phyloP scores from a whole-genome alignment of 2,113 vertebrate genomes.

The Ictalurus furcatus region DNA sequence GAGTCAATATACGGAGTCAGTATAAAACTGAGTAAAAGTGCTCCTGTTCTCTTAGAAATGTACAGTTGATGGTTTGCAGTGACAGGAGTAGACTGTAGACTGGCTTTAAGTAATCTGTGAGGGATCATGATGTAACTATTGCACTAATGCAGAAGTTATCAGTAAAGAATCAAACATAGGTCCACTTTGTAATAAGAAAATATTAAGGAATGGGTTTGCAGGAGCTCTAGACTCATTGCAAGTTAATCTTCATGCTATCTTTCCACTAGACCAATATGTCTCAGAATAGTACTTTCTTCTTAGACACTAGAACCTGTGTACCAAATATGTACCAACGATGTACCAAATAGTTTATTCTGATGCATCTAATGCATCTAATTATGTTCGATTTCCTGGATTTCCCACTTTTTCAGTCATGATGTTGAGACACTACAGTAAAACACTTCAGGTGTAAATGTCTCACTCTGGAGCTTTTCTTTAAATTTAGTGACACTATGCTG shows the following conservation, averaged over 20 bases:
- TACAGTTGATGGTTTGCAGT: slow-evolving; percentile 28
- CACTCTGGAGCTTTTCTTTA: not conserved
- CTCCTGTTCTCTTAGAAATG: slow-evolving; percentile 31
- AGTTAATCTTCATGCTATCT: not conserved
- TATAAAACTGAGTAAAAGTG: not conserved
- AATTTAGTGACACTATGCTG: not conserved
- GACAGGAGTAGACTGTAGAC: slow-evolving; percentile 21
- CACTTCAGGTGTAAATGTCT: not conserved
- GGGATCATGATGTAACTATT: slow-evolving; percentile 34
- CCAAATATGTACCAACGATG: not conserved
- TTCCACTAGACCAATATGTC: not conserved
- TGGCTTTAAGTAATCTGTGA: slow-evolving; percentile 39
- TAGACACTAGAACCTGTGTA: not conserved
- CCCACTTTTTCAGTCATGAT: not conserved
- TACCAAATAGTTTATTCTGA: not conserved
- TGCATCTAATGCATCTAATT: not conserved
- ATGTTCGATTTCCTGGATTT: not conserved
- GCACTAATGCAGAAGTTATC: not conserved
- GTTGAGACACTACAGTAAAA: not conserved
- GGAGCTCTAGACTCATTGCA: not conserved
- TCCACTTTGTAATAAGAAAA: not conserved
- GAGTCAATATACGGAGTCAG: no score
- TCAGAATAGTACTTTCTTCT: not conserved
- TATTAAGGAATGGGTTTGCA: not conserved
- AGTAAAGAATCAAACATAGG: not conserved